Conservation (phyloP, 2,888 invertebrate species). For the Campoplex nolae region DNA sequence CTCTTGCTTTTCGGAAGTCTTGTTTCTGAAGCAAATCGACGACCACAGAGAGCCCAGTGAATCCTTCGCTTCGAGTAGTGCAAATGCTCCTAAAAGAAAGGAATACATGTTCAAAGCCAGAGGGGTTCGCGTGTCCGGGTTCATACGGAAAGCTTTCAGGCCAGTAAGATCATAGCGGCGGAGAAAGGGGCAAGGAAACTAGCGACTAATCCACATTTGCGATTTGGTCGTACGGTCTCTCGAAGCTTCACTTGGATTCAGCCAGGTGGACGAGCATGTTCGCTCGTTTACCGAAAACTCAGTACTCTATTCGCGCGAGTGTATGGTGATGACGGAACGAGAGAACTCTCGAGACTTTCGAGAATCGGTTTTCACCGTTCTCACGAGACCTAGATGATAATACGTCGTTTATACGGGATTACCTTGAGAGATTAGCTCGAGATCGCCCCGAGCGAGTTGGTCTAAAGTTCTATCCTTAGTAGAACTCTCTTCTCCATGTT, state of each 20-base stretch:
- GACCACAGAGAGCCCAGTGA: slow-evolving; percentile 53
- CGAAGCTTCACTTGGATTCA: slow-evolving; percentile 59
- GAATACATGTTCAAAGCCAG: slow-evolving; percentile 72
- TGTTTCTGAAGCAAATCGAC: slow-evolving; percentile 68
- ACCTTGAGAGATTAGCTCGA: slow-evolving; percentile 58
- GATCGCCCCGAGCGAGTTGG: slow-evolving; percentile 10
- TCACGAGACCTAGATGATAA: slow-evolving; percentile 60
- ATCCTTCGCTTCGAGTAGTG: slow-evolving; percentile 22
- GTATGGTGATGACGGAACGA: slow-evolving; percentile 34
- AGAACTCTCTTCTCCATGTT: slow-evolving; percentile 16
- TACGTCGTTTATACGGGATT: slow-evolving; percentile 66
- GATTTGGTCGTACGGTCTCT: slow-evolving; percentile 63
- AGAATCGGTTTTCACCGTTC: slow-evolving; percentile 63
- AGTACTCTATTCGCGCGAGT: slow-evolving; percentile 18
- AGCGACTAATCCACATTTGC: slow-evolving; percentile 68
- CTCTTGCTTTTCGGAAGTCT: slow-evolving; percentile 41
- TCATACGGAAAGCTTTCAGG: slow-evolving; percentile 62
- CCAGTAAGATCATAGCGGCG: slow-evolving; percentile 33
- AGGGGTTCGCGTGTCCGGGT: slow-evolving; percentile 20
- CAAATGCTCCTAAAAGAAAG: slow-evolving; percentile 77
- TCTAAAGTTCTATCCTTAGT: slow-evolving; percentile 61
- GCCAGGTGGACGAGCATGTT: slow-evolving; percentile 58
- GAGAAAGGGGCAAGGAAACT: slow-evolving; percentile 18
- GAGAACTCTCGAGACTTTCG: slow-evolving; percentile 45
- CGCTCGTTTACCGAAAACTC: slow-evolving; percentile 65